Base-by-base conservation (phyloP, 2,888 invertebrate species). In the Hirtodrosophila cameraria region DNA sequence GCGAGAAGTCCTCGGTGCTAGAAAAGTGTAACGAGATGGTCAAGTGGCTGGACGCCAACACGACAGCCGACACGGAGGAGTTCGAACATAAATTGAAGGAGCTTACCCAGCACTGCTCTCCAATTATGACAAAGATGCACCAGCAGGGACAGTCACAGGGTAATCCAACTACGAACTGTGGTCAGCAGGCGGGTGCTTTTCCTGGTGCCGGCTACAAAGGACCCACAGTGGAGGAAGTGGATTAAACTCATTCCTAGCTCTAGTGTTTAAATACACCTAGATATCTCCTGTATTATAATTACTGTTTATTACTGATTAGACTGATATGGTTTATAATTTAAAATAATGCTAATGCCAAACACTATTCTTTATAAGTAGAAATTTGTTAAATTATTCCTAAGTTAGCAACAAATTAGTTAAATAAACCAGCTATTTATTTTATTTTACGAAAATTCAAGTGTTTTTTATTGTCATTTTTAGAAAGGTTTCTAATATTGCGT, bases 1-100 rank as follows among this genome's bases (percentile, higher is more conserved):
- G 92, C 3, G 96, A 96, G 69, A 95, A 94, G 90, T 95, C 96
- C 74, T 94, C 28, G 93, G 93, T 0, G 91, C 91, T 61, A 42
- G 92, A 93, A 61, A 94, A 93, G 84, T 94, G 94, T 76, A 93
- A 93, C 0, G 23, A 23, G 23, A 23, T 8, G 30, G 90, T 96
- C 52, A 92, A 91, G 50, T 96, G 96, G 96, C 90, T 96, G 68
- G 97, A 97, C 76, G 90, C 91, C 27, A 96, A 97, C 87, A 93
- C 94, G 2, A 91, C 95, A 23, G 97, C 96, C 3, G 94, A 95
- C 43, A 94, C 94, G 81, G 93, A 94, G 7, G 96, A 96, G 76
- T 94, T 94, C 67, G 95, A 96, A 93, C 69, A 87, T 62, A 88
- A 87, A 57, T 53, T 88, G 71, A 72, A 88, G 52, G 83, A 86